A percentile compares a stretch with the other conserved stretches of the same genome.
Evolutionary conservation across 2,888 invertebrate genomes (phyloP).

Genomic region (Ornithoptera priamus): DNA sequence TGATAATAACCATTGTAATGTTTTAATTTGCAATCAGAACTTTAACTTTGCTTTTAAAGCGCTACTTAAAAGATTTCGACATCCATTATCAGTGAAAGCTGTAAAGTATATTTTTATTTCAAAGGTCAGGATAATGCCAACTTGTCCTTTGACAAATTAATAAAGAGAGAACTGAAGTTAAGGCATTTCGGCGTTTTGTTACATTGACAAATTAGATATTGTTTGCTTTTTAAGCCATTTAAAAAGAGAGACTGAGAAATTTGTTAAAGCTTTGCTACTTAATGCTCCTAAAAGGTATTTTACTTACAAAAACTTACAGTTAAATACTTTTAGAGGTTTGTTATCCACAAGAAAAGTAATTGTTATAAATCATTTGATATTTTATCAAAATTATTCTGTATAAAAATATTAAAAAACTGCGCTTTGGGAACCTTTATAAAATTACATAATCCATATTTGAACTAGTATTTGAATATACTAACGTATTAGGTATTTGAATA

Average conservation of each 20-base stretch:
- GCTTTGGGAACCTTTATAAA: too few species aligned
- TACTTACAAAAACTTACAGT: neutral
- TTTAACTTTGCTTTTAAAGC: neutral
- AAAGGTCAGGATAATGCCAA: slow-evolving; percentile 9
- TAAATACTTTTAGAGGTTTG: neutral
- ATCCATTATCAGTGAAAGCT: neutral
- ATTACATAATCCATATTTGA: too few species aligned
- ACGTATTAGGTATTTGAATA: too few species aligned
- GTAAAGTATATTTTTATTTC: slow-evolving; percentile 11
- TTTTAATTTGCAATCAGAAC: neutral
- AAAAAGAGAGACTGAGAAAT: neutral
- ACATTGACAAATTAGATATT: slow-evolving; percentile 19
- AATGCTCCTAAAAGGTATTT: neutral
- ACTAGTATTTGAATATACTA: too few species aligned
- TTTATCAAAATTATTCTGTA: neutral
- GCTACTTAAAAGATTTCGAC: neutral
- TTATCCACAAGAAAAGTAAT: neutral
- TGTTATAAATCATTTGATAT: neutral
- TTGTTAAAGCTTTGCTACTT: neutral
- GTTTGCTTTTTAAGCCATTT: slow-evolving; percentile 17
- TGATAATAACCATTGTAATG: neutral
- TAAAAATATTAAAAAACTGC: neutral
- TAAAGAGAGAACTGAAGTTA: slow-evolving; percentile 1
- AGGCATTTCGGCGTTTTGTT: slow-evolving; percentile 6
- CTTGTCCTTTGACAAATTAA: slow-evolving; percentile 15